These are phyloP conservation scores for Apogon hyalosoma DNA, from an alignment of 2,797 vertebrate species.

Conservation along the genomic window DNA sequence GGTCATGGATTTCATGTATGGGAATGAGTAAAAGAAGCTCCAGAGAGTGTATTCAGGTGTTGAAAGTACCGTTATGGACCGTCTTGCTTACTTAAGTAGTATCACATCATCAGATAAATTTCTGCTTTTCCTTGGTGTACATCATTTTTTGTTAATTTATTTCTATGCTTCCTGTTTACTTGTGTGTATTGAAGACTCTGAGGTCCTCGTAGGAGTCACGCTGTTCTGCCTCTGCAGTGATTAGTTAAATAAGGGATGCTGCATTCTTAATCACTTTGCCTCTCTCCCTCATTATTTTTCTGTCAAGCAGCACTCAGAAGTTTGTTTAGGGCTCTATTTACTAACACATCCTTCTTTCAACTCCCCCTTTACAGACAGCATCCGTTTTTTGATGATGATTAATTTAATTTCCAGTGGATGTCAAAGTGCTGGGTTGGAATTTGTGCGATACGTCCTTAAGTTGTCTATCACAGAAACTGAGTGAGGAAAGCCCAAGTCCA, in stretches of 20 bases:
- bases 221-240: conserved; percentile 35
- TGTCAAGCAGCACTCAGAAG: conserved; percentile 60
- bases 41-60: conserved; percentile 35
- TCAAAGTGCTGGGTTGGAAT: conserved; percentile 43
- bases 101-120: neutral
- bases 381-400: conserved; percentile 59
- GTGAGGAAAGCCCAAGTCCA: conserved; percentile 34
- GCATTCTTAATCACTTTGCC: conserved; percentile 57
- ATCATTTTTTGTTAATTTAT: conserved; percentile 5
- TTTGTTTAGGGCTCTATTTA: conserved; percentile 64
- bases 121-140: neutral
- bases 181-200: conserved; percentile 13
- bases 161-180: conserved; percentile 21
- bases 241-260: conserved; percentile 58
- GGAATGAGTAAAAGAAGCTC: conserved; percentile 26
- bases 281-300: conserved; percentile 66
- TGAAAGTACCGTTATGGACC: conserved; percentile 1
- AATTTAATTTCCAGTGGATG: conserved; percentile 58
- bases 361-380: conserved; percentile 18
- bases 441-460: conserved; percentile 38
- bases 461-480: conserved; percentile 33
- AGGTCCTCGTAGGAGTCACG: conserved; percentile 39
- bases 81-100: neutral
- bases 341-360: conserved; percentile 51
- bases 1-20: conserved; percentile 50